Evolutionary conservation across 1,140 invertebrate species (phyloP).

Genomic region (Plutomurus gul): DNA sequence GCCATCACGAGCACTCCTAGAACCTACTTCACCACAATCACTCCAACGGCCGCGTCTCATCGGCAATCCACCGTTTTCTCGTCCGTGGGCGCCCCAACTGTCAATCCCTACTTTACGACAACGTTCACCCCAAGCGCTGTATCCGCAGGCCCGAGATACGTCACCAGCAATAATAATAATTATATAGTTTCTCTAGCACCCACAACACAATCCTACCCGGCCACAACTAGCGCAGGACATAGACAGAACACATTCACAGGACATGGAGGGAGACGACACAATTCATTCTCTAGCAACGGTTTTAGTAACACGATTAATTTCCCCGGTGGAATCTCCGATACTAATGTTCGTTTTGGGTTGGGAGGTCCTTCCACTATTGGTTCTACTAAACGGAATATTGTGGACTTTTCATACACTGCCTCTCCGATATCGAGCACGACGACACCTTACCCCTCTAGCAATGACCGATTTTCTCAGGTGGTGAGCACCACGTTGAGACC

Average conservation of each 20-base stretch:
- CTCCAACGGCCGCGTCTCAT: conserved; percentile 15
- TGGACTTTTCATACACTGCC: conserved; percentile 38
- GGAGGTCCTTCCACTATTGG: not conserved
- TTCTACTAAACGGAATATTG: conserved; percentile 24
- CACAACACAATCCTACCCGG: not conserved
- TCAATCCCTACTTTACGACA: not conserved
- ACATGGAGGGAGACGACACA: not conserved
- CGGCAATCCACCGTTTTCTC: not conserved
- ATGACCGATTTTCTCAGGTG: conserved; percentile 35
- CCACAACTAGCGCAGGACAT: conserved; percentile 35
- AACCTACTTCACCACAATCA: not conserved
- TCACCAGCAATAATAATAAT: not conserved
- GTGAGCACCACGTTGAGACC: conserved; percentile 36
- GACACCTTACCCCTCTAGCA: conserved; percentile 21
- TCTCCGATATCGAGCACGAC: conserved; percentile 9
- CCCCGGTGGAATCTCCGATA: conserved; percentile 32
- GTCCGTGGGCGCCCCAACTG: conserved; percentile 2
- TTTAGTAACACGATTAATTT: conserved; percentile 38
- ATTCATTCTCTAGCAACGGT: not conserved
- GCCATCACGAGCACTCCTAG: not conserved
- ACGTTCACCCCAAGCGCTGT: not conserved
- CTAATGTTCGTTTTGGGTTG: not conserved
- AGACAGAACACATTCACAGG: conserved; percentile 33
- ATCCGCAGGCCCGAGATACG: not conserved
- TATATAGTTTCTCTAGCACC: not conserved